Evolutionary conservation across 1,140 invertebrate genomes (phyloP).

Genomic region (Saccostrea cuccullata): DNA sequence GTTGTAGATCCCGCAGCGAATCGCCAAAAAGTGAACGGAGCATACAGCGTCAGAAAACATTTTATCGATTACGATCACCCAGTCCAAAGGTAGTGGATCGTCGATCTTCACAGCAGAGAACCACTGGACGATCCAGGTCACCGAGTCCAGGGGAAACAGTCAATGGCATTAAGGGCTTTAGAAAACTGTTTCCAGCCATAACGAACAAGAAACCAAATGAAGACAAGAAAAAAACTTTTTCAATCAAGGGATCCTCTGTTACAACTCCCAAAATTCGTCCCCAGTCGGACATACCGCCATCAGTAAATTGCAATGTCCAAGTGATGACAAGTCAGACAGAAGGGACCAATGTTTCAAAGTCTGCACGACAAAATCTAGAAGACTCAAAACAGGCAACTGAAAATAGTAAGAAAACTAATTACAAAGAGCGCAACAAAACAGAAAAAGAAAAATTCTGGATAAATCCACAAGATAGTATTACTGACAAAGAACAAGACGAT

Average conservation of each 20-base stretch:
- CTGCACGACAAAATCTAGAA: background rate
- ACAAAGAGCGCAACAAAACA: background rate
- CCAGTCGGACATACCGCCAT: background rate
- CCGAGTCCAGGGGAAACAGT: background rate
- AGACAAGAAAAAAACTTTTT: background rate
- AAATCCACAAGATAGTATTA: background rate
- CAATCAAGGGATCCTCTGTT: background rate
- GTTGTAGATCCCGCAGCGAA: background rate
- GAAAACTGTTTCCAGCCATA: slow-evolving; percentile 13
- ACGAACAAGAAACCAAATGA: background rate
- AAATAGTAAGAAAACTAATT: background rate
- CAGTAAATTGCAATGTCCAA: background rate
- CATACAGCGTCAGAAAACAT: too few relatives aligned
- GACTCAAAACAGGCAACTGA: background rate
- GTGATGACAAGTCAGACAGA: background rate
- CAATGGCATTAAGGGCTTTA: slow-evolving; percentile 24
- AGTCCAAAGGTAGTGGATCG: background rate
- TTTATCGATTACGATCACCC: background rate
- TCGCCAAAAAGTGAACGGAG: slow-evolving; percentile 9
- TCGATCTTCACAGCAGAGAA: background rate
- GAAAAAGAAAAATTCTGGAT: background rate
- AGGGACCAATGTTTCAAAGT: background rate
- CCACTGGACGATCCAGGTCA: background rate
- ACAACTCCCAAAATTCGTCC: background rate
- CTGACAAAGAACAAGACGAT: background rate